phyloP scores from a whole-genome alignment of 2,113 vertebrate species.

The Polyodon spathula region DNA sequence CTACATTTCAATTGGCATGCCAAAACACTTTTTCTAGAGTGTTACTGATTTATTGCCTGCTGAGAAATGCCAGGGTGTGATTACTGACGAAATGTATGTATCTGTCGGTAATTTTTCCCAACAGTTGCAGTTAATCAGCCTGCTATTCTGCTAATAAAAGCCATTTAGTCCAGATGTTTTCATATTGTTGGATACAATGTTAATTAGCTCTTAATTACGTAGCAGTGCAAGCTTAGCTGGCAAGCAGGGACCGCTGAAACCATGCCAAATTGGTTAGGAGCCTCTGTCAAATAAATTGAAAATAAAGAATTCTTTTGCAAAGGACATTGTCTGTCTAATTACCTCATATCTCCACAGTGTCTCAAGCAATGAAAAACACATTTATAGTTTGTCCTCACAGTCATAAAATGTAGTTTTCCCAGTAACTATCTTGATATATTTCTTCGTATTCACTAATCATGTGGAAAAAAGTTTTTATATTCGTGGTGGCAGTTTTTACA shows the following conservation, averaged over 20 bases:
- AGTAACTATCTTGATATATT: too few species aligned
- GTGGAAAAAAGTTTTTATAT: too few species aligned
- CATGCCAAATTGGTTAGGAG: slow-evolving; percentile 2
- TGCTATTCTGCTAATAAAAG: slow-evolving; percentile 6
- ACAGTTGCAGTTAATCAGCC: not conserved
- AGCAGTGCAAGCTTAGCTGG: slow-evolving; percentile 7
- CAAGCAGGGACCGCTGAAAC: slow-evolving; percentile 7
- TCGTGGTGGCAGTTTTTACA: too few species aligned
- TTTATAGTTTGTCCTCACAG: not conserved
- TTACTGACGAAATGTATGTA: too few species aligned
- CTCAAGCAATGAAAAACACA: not conserved
- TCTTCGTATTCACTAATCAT: too few species aligned
- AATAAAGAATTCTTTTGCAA: not conserved
- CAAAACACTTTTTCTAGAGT: too few species aligned
- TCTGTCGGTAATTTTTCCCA: too few species aligned
- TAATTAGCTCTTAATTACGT: slow-evolving; percentile 12
- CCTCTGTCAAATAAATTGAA: slow-evolving; percentile 4
- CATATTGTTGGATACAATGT: slow-evolving; percentile 10
- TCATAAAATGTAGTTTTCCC: too few species aligned
- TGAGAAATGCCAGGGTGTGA: too few species aligned
- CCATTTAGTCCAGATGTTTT: slow-evolving; percentile 13
- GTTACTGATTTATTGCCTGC: too few species aligned
- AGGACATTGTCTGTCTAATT: slow-evolving; percentile 7
- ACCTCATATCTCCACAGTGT: not conserved
- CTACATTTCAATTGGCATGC: too few species aligned